phyloP scores from a whole-genome alignment of 2,797 vertebrate species.

The Neosalanx taihuensis region DNA sequence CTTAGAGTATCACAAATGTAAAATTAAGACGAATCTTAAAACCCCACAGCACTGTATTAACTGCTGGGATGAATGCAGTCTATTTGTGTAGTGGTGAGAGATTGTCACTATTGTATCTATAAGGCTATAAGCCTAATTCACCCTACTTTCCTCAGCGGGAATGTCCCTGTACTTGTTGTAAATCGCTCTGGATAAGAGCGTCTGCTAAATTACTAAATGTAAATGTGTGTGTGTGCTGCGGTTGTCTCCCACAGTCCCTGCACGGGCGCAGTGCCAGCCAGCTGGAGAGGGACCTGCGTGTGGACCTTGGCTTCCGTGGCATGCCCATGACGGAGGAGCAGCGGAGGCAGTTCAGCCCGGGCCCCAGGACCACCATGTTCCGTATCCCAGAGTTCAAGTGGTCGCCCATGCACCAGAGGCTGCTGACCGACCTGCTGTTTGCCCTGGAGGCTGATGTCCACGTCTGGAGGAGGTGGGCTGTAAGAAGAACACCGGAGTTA shows the following conservation, averaged over 20 bases:
- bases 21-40: too few relatives aligned
- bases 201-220: too few relatives aligned
- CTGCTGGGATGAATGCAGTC: too few relatives aligned
- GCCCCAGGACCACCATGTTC: constrained; percentile 98
- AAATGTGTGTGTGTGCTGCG: neutral
- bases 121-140: too few relatives aligned
- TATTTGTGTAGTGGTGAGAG: too few relatives aligned
- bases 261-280: constrained; percentile 75
- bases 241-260: constrained; percentile 70
- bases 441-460: constrained; percentile 98
- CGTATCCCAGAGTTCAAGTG: constrained; percentile 99
- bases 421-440: constrained; percentile 95
- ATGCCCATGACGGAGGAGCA: constrained; percentile 87
- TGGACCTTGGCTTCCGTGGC: constrained; percentile 92
- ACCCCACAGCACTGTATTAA: too few relatives aligned
- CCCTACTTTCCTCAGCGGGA: too few relatives aligned
- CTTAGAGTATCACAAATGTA: too few relatives aligned
- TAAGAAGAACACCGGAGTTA: too few relatives aligned
- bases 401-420: constrained; percentile 97
- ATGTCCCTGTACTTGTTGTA: too few relatives aligned
- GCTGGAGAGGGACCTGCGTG: constrained; percentile 82
- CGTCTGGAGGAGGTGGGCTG: constrained; percentile 92
- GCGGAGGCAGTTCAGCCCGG: constrained; percentile 91
- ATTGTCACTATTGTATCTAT: too few relatives aligned
- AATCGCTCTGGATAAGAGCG: too few relatives aligned